A percentile compares a stretch with the other conserved stretches of the same genome.
Evolutionary conservation across 2,888 invertebrate genomes (phyloP).

Genomic region (Volucella inflata): DNA sequence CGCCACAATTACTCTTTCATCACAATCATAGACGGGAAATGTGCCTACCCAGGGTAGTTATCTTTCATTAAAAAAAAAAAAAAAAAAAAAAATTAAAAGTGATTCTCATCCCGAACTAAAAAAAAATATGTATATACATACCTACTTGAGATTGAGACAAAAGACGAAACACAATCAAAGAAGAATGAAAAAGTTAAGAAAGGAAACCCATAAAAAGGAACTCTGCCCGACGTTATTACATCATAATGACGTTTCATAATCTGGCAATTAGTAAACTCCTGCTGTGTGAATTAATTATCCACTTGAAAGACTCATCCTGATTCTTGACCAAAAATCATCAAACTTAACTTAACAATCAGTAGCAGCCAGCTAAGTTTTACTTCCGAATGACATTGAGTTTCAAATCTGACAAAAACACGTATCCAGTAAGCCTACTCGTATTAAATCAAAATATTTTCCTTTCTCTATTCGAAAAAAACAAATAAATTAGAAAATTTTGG

Average conservation of each 20-base stretch:
- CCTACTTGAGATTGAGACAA: not conserved
- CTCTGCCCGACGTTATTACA: slow-evolving; percentile 63
- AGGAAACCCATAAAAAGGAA: slow-evolving; percentile 38
- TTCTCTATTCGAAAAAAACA: not conserved
- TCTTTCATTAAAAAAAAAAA: slow-evolving; percentile 7
- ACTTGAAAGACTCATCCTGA: slow-evolving; percentile 56
- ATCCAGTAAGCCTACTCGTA: too few species aligned
- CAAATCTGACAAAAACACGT: slow-evolving; percentile 56
- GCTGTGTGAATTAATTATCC: slow-evolving; percentile 76
- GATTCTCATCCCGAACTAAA: slow-evolving; percentile 29
- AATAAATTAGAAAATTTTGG: slow-evolving; percentile 28
- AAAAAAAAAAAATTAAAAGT: slow-evolving; percentile 1
- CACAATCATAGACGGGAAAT: slow-evolving; percentile 54
- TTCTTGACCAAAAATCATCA: slow-evolving; percentile 12
- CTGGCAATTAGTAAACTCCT: slow-evolving; percentile 71
- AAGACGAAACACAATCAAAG: slow-evolving; percentile 4
- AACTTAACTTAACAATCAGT: slow-evolving; percentile 9
- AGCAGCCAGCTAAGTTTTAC: not conserved
- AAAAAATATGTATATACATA: slow-evolving; percentile 14
- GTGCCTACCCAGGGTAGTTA: slow-evolving; percentile 14
- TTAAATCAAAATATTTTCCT: too few species aligned
- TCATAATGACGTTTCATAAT: slow-evolving; percentile 73
- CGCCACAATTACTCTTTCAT: slow-evolving; percentile 64
- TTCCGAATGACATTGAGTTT: slow-evolving; percentile 25
- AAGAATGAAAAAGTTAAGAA: slow-evolving; percentile 23